Base-by-base conservation (phyloP, 1,140 invertebrate species). In the Zaprionus gabonicus region DNA sequence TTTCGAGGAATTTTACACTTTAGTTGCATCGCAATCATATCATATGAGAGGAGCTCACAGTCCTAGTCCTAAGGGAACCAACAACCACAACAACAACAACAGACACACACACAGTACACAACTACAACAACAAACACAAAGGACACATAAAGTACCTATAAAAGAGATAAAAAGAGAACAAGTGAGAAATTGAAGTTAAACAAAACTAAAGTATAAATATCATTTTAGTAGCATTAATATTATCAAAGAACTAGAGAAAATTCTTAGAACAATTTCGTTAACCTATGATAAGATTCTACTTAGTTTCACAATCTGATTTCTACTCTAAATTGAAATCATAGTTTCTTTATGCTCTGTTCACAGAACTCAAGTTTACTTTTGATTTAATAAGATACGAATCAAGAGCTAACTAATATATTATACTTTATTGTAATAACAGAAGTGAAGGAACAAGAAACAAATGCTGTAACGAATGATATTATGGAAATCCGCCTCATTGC, bases 391-490 rank as follows among this genome's bases (percentile, higher is more conserved):
- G 53, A 71, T 58, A 44, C 17, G 49, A 70, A 57, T 38, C 23
- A 20, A 46, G 59, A 46, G 53, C 67, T 56, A 46, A 46, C 41
- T 44, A 67, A 34, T 15, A 34, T 63, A 69, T 9, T 28, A 38
- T 41, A 25, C 20, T 44, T 28, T 41, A 17, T 20, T 44, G 56
- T 41, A 76, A 56, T 57, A 28, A n/a, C 53, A 23, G 69, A 74
- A 44, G 55, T 46, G 64, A 65, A 60, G 25, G 25, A 46, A 69
- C 17, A 20, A 55, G 59, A 78, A 83, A 78, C 75, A 81, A 87
- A 81, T 75, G 85, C 76, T 83, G 84, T 83, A 90, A 90, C 85
- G 86, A 90, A 80, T 90, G 85, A 90, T 90, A 90, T 90, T 90
- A 90, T 90, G 73, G 60, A 90, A 90, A 80, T 82, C 85, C 85